Evolutionary conservation across 2,888 invertebrate species (phyloP).

Genomic region (Thereva nobilitata): DNA sequence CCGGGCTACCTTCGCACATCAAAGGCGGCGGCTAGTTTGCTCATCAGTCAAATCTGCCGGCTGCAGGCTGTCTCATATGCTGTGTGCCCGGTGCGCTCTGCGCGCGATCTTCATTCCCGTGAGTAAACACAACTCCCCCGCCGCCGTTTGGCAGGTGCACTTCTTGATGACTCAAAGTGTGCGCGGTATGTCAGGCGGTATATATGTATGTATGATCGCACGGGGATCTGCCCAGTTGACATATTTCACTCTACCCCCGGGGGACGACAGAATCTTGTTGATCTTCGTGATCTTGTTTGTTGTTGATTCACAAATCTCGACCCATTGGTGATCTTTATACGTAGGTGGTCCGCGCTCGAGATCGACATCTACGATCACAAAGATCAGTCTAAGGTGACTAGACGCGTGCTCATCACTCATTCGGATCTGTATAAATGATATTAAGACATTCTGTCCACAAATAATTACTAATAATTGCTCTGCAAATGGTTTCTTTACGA

Average conservation of each 20-base stretch:
- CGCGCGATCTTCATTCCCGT: background rate
- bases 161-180: conserved; percentile 17
- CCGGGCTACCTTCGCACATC: background rate
- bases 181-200: background rate
- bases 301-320: conserved; percentile 24
- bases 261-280: background rate
- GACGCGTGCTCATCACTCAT: background rate
- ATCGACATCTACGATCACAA: background rate
- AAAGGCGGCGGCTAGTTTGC: conserved; percentile 14
- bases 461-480: conserved; percentile 31
- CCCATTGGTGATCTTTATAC: background rate
- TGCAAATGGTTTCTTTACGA: conserved; percentile 14
- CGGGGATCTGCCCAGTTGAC: too few relatives aligned
- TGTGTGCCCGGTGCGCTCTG: background rate
- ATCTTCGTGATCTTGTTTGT: conserved; percentile 12
- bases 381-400: conserved; percentile 6
- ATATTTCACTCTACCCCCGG: too few relatives aligned
- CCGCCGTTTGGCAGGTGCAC: conserved; percentile 16
- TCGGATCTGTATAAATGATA: conserved; percentile 2
- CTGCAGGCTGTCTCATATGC: conserved; percentile 18
- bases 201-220: too few relatives aligned
- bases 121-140: conserved; percentile 18
- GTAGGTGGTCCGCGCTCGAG: background rate
- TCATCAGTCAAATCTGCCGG: conserved; percentile 12
- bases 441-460: conserved; percentile 26